phyloP scores from a whole-genome alignment of 2,888 invertebrate species.

The Protodeltote pygarga region DNA sequence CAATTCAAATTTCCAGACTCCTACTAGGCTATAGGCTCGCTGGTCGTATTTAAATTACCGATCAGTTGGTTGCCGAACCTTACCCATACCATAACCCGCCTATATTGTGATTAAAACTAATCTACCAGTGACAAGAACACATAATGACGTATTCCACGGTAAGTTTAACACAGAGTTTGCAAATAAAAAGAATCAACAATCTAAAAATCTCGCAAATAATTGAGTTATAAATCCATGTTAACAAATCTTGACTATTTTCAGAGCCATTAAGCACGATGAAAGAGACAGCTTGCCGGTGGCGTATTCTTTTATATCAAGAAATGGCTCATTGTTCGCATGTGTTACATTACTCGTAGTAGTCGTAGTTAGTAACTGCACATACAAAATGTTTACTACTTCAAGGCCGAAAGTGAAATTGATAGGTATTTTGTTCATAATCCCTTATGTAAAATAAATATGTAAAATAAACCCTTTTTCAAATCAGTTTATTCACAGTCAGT shows the following conservation, averaged over 20 bases:
- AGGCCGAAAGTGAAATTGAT: conserved; percentile 41
- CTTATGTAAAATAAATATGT: no score
- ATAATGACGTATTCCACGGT: no score
- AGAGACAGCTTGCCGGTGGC: conserved; percentile 35
- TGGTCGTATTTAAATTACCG: not conserved
- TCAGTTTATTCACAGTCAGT: no score
- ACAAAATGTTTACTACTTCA: conserved; percentile 27
- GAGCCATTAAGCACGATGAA: conserved; percentile 53
- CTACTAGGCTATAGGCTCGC: conserved; percentile 7
- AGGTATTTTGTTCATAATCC: no score
- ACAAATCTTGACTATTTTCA: conserved; percentile 50
- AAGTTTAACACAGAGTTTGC: conserved; percentile 9
- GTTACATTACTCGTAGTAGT: conserved; percentile 17
- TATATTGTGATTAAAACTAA: no score
- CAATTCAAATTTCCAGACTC: no score
- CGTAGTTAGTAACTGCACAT: no score
- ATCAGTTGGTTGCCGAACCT: no score
- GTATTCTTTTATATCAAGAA: conserved; percentile 48
- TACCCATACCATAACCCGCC: no score
- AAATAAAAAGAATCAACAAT: conserved; percentile 32
- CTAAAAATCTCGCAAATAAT: conserved; percentile 46
- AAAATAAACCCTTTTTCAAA: no score
- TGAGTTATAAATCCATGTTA: conserved; percentile 50
- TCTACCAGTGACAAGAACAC: no score
- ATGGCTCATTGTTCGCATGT: conserved; percentile 47